Conservation (phyloP, 2,113 vertebrate genomes). For the Melanocharis versteri region DNA sequence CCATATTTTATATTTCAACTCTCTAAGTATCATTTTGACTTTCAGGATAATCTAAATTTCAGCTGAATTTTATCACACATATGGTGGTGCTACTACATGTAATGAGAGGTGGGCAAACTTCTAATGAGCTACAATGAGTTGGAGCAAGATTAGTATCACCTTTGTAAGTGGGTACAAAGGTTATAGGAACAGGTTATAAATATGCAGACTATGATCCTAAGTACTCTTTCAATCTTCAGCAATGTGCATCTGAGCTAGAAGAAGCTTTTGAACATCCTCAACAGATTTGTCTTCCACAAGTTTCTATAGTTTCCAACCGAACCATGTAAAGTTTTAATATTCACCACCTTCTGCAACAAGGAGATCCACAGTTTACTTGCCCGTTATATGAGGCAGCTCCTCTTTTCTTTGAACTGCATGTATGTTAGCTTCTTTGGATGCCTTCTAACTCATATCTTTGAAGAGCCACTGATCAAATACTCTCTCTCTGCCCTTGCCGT, state of each 20-base stretch:
- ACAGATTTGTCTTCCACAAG: neutral
- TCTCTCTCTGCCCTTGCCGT: neutral
- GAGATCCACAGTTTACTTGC: neutral
- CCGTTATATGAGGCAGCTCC: neutral
- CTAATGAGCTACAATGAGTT: neutral
- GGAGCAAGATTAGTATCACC: neutral
- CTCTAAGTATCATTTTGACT: neutral
- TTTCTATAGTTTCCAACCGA: neutral
- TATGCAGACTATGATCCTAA: neutral
- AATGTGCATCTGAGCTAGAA: neutral
- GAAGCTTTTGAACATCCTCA: neutral
- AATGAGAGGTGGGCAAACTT: neutral
- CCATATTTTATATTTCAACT: neutral
- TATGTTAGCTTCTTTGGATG: neutral
- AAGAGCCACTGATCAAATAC: neutral
- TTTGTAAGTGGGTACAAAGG: neutral
- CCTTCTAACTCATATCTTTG: neutral
- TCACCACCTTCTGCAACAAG: neutral
- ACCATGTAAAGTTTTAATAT: neutral
- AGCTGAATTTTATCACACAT: neutral
- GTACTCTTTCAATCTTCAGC: neutral
- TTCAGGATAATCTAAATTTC: neutral
- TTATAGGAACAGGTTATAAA: neutral
- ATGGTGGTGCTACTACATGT: neutral
- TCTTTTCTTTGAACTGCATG: neutral